Conservation (phyloP, 1,140 invertebrate species). For the Bombus soroeensis region DNA sequence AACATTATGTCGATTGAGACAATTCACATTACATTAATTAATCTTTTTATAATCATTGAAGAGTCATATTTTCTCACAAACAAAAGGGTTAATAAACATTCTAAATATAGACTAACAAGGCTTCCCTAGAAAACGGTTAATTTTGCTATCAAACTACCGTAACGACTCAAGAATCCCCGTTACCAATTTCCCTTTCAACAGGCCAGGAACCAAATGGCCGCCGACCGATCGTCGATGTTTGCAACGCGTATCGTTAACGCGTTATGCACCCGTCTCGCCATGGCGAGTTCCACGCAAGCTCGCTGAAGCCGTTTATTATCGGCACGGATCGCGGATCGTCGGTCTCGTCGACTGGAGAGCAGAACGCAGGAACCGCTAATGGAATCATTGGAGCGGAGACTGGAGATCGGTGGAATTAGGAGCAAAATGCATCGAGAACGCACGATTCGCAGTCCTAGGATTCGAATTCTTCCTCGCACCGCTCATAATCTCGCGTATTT, state of each 20-base stretch:
- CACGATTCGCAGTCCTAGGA: too few species aligned
- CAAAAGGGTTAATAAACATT: too few species aligned
- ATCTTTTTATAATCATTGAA: too few species aligned
- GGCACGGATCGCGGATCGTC: conserved; percentile 1
- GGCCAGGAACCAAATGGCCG: neutral
- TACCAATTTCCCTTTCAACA: conserved; percentile 4
- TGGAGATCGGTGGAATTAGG: conserved; percentile 55
- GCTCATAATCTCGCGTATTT: conserved; percentile 67
- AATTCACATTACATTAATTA: too few species aligned
- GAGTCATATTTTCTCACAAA: too few species aligned
- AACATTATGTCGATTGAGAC: too few species aligned
- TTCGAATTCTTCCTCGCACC: neutral
- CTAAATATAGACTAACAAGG: neutral
- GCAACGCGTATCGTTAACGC: neutral
- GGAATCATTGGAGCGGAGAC: conserved; percentile 37
- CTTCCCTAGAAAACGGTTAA: neutral
- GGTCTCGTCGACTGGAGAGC: neutral
- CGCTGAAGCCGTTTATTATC: conserved; percentile 29
- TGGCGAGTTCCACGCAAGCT: conserved; percentile 24
- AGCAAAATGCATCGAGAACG: conserved; percentile 49
- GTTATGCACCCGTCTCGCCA: neutral
- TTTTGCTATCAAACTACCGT: neutral
- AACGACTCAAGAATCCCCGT: neutral
- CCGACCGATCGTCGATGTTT: neutral
- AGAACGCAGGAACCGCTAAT: conserved; percentile 34